Base-by-base conservation (phyloP, 2,113 vertebrate genomes). In the Zosterops hypoxanthus region DNA sequence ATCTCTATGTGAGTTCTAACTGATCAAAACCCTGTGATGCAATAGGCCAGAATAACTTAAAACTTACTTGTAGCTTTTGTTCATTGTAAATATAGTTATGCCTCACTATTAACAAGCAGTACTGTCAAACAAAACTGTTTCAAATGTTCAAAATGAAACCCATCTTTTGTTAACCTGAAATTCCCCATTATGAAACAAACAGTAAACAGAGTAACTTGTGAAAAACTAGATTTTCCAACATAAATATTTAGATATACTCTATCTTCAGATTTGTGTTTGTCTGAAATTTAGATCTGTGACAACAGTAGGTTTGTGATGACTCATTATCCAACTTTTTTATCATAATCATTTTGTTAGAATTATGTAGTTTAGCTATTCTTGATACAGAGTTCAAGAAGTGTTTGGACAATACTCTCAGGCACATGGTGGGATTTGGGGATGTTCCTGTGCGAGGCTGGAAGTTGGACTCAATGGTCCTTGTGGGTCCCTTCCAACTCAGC, bases 61-160 rank as follows among this genome's bases (percentile, higher is more conserved):
- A 57, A 60, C 42, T 75, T 93, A 19, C 25, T 82, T 66, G 21
- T 9, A 46, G 25, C 5, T 64, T 76, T 79, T 85, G 33, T 46
- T 86, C 0, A 0, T 69, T 79, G 17, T 63, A 26, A 19, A 26
- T 82, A 4, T 39, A 47, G 16, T 85, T 82, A 31, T 2, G 1
- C 9, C 52, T 95, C 8, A 11, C 24, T 82, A 11, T 46, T 78
- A 78, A 28, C 42, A 84, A 85, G 39, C 16, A 25, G 12, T 73
- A 20, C 14, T 68, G 33, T 90, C 18, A 76, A 41, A 28, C 33
- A 76, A 69, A 61, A 21, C 14, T 66, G 18, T 59, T 70, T 82
- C 25, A 63, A 29, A 56, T 64, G 23, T 79, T 85, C 28, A 46
- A n/a, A 82, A 13, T n/a, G 26, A 61, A 81, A 23, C 14, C 11